Percentiles rank a stretch among this genome's conserved stretches.
Evolutionary conservation across 2,797 vertebrate genomes (phyloP).

Genomic region (Pterois miles): DNA sequence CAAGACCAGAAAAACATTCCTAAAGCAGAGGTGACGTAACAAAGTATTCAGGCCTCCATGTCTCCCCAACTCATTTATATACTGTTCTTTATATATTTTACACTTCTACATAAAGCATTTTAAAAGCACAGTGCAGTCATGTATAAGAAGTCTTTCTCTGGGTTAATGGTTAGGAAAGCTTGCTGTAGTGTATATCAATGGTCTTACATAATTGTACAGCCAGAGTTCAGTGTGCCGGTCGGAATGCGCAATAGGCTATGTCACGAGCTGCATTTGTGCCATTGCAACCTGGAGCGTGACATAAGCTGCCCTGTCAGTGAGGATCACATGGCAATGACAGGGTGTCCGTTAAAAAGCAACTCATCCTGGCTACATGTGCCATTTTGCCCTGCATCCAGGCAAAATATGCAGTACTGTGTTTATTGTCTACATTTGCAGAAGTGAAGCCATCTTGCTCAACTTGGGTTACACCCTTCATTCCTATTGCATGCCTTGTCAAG

Average conservation of each 20-base stretch:
- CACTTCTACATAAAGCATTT: not conserved
- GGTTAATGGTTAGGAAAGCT: conserved; percentile 13
- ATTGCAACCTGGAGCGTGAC: conserved; percentile 70
- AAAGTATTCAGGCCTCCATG: conserved; percentile 14
- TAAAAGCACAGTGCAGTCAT: conserved; percentile 11
- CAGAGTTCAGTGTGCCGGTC: conserved; percentile 74
- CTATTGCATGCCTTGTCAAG: conserved; percentile 66
- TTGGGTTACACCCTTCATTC: conserved; percentile 80
- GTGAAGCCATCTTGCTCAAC: conserved; percentile 78
- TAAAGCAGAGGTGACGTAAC: conserved; percentile 43
- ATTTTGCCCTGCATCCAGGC: conserved; percentile 15
- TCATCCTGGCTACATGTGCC: conserved; percentile 31
- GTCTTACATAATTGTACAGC: conserved; percentile 78
- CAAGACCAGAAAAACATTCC: conserved; percentile 20
- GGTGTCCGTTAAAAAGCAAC: conserved; percentile 52
- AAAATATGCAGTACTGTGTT: conserved; percentile 15
- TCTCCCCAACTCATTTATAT: not conserved
- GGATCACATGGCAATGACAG: conserved; percentile 66
- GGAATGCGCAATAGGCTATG: conserved; percentile 78
- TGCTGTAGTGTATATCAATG: conserved; percentile 49
- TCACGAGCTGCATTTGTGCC: conserved; percentile 78
- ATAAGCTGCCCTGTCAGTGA: conserved; percentile 66
- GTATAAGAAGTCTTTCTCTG: not conserved
- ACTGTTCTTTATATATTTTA: not conserved
- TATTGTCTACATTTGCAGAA: conserved; percentile 73